Conservation (phyloP, 2,113 vertebrate genomes). For the Macaca fascicularis region DNA sequence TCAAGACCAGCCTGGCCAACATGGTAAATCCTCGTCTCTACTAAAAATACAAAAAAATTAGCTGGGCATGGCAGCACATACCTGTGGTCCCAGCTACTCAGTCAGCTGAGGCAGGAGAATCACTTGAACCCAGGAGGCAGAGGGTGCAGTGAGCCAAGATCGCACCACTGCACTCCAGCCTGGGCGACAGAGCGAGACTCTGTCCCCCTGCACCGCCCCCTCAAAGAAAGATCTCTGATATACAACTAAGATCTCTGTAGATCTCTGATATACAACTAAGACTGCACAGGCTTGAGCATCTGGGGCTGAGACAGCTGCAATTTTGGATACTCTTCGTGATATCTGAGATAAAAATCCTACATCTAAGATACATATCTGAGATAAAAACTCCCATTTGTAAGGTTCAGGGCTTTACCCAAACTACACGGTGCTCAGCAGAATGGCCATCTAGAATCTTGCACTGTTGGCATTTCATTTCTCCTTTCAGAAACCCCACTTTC, state of each 20-base stretch:
- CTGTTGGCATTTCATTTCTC: background rate
- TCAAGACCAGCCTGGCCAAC: too few relatives aligned
- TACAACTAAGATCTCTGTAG: background rate
- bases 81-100: too few relatives aligned
- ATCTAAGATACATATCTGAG: background rate
- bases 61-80: too few relatives aligned
- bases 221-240: background rate
- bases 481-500: background rate
- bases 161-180: too few relatives aligned
- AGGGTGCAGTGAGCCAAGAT: too few relatives aligned
- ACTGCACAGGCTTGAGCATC: background rate
- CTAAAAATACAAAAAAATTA: too few relatives aligned
- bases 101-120: too few relatives aligned
- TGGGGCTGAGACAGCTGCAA: background rate
- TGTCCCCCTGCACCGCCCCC: rapidly evolving
- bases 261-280: background rate
- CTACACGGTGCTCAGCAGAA: rapidly evolving
- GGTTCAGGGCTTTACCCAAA: background rate
- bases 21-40: too few relatives aligned
- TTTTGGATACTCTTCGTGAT: background rate
- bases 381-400: background rate
- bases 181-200: too few relatives aligned
- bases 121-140: too few relatives aligned
- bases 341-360: background rate
- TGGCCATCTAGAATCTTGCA: background rate